phyloP scores from a whole-genome alignment of 1,140 invertebrate species.

The Bombus vancouverensis region DNA sequence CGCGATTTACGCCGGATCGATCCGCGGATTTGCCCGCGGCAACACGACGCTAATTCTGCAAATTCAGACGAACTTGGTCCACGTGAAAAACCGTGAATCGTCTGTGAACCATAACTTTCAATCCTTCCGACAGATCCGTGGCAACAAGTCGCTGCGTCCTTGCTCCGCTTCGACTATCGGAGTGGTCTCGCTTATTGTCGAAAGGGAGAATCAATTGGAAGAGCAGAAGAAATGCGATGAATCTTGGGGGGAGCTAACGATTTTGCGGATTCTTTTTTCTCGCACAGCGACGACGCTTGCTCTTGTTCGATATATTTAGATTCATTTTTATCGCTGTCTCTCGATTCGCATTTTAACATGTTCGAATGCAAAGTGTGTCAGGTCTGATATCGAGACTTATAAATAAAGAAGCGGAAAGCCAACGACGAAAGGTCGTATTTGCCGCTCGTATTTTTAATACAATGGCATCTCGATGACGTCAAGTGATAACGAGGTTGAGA shows the following conservation, averaged over 20 bases:
- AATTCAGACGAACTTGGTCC: neutral
- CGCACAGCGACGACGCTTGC: too few species aligned
- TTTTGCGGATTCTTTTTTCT: neutral
- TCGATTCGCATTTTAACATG: slow-evolving; percentile 19
- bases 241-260: neutral
- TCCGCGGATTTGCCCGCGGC: slow-evolving; percentile 5
- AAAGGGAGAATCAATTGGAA: neutral
- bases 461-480: slow-evolving; percentile 40
- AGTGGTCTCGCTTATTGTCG: neutral
- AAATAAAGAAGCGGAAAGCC: slow-evolving; percentile 48
- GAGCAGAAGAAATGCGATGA: neutral
- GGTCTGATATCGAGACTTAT: slow-evolving; percentile 18
- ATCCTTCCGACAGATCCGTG: neutral
- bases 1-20: slow-evolving; percentile 44
- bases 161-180: neutral
- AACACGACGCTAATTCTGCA: neutral
- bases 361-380: slow-evolving; percentile 37
- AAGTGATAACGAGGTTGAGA: slow-evolving; percentile 31
- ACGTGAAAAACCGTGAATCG: neutral
- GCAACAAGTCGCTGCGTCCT: slow-evolving; percentile 24
- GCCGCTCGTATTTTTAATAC: slow-evolving; percentile 50
- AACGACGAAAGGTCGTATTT: slow-evolving; percentile 11
- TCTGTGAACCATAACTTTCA: neutral
- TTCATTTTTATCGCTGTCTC: slow-evolving; percentile 36
- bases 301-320: neutral